Evolutionary conservation across 2,113 vertebrate genomes (phyloP), one percentile per base, ranked within the genome.

Genomic region (Sterrhoptilus dennistouni): DNA sequence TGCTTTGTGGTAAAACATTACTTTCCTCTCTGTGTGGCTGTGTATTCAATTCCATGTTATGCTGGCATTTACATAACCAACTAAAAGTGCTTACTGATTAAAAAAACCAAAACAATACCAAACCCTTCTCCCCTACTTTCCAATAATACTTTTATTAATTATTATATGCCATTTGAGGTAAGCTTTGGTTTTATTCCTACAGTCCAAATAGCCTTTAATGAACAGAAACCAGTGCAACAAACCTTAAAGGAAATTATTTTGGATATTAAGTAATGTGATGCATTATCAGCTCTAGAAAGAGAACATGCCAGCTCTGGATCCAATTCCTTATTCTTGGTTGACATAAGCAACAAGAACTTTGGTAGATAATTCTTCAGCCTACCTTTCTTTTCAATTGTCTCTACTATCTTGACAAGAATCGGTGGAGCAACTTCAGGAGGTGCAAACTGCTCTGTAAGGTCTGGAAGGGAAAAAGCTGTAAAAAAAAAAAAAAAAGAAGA

Each of bases 311-410:
- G 14, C 14, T 69, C 45, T 75, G 45, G 28, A 42, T 80, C 15
- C 8, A 20, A 74, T 61, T 90, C 68, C 69, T 29, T 63, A 61
- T 33, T 42, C 28, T 54, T 38, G 18, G 11, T 20, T 83, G 42
- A 87, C 4, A 5, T 12, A 83, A 42, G 18, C 28, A 72, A 78
- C 9, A 85, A 76, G 77, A 79, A 6, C 3, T 8, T n/a, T 33
- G 15, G 24, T 2, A 65, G 23, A 45, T 28, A 2, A 2, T 53
- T 87, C 69, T 82, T 94, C 40, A 54, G 29, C 97, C 89, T 97
- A 99, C 99, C 99, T 99, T 99, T 99, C 95, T 97, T 99, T 97
- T 99, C 99, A 35, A 99, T 99, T 71, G 98, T 96, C 93, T 99
- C 99, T 78, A 99, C 89, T 54, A 99, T 98, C 96, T 98, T 98